A percentile compares a stretch with the other conserved stretches of the same genome.
Conservation (phyloP, 2,888 invertebrate genomes). For the Acanthopleura granulata region DNA sequence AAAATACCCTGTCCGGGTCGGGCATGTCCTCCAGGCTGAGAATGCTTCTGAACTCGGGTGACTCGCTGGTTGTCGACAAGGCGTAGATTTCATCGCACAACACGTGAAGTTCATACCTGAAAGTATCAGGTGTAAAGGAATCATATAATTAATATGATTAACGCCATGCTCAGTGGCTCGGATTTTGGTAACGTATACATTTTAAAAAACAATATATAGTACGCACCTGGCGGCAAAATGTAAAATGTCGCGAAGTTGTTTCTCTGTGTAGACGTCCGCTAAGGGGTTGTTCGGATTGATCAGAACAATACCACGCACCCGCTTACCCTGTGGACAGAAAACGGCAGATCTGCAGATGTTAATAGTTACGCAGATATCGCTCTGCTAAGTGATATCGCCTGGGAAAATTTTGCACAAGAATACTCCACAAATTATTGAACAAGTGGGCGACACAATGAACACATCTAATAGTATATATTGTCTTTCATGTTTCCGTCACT, state of each 20-base stretch:
- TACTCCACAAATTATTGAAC: too few relatives aligned
- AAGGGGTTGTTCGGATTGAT: slow-evolving; percentile 62
- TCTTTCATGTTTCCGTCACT: too few relatives aligned
- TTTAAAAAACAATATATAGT: too few relatives aligned
- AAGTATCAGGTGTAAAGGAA: background rate
- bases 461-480: too few relatives aligned
- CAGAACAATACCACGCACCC: slow-evolving; percentile 51
- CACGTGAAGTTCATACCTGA: slow-evolving; percentile 46
- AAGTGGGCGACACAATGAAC: too few relatives aligned
- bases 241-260: slow-evolving; percentile 47
- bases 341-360: slow-evolving; percentile 17
- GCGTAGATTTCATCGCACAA: slow-evolving; percentile 57
- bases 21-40: slow-evolving; percentile 42
- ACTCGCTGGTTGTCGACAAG: slow-evolving; percentile 41
- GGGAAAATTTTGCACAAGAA: too few relatives aligned
- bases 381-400: too few relatives aligned
- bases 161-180: background rate
- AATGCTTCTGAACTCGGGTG: slow-evolving; percentile 41
- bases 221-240: slow-evolving; percentile 52
- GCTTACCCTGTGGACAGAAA: slow-evolving; percentile 40
- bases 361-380: too few relatives aligned
- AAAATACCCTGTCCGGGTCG: slow-evolving; percentile 44
- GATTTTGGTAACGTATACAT: too few relatives aligned
- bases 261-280: slow-evolving; percentile 49
- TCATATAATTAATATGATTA: background rate